Base-by-base conservation (phyloP, 2,113 vertebrate species). In the Hydrolagus affinis region DNA sequence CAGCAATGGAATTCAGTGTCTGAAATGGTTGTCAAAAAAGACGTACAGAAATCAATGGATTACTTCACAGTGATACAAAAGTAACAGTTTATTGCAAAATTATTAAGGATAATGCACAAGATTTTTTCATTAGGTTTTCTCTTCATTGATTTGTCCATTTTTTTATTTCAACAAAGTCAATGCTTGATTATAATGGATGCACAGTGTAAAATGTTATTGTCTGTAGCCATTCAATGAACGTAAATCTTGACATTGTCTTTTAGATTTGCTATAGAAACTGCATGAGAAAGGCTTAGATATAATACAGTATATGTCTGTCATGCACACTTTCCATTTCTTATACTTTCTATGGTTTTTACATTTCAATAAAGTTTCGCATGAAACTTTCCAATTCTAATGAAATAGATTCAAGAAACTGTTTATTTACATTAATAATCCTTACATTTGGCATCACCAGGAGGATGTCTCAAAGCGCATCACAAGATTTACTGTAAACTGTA, bases 301-400 rank as follows among this genome's bases (percentile, higher is more conserved):
- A 62, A 7, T 32, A 30, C 62, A 83, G 66, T 15, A 25, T 19
- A 19, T 62, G 32, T 68, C 19, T 3, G 44, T 10, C 73, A 56
- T 11, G 15, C 32, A 75, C 8, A 28, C 3, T 19, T 56, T n/a
- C 56, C 19, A 56, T 10, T 75, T 75, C 32, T 75, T 56, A 75
- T 75, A 56, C 19, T 56, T 44, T 6, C 32, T 56, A 17, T 83
- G 17, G 2, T 28, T 25, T 78, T 56, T 62, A 23, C n/a, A 30
- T 83, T 83, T 83, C 78, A 15, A 21, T 83, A 3, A 83, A 32
- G 60, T 66, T 30, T 83, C 25, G 25, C n/a, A 17, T 66, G 19
- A 30, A 80, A 15, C 23, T 64, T 80, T 80, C 44, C n/a, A 78
- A 59, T 80, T 83, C 66, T 15, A 83, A 66, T 66, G 77, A 30